Conservation (phyloP, 2,888 invertebrate species). For the Sphaerophoria rueppellii region DNA sequence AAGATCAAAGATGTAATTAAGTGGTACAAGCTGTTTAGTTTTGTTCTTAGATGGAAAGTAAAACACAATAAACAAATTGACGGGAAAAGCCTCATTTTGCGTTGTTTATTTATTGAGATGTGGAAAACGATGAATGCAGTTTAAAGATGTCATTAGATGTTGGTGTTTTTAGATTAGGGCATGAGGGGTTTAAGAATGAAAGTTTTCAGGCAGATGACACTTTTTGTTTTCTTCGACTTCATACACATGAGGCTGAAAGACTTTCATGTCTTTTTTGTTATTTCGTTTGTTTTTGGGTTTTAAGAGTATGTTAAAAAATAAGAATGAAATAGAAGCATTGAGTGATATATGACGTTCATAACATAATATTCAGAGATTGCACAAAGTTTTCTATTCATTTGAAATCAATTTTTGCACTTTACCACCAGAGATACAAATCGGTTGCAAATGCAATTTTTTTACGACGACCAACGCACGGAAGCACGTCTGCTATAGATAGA, state of each 20-base stretch:
- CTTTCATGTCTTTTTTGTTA: no score
- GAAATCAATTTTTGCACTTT: constrained; percentile 14
- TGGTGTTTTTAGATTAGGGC: no score
- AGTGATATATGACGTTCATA: not conserved
- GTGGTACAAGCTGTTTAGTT: constrained; percentile 56
- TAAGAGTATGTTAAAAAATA: not conserved
- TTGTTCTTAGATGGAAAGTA: constrained; percentile 9
- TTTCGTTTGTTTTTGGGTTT: no score
- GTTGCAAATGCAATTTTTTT: not conserved
- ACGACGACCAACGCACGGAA: not conserved
- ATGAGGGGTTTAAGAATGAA: no score
- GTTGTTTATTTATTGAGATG: not conserved
- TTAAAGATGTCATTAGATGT: not conserved
- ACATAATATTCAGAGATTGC: no score
- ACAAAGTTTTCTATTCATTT: not conserved
- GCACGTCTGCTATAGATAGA: not conserved
- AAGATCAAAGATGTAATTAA: constrained; percentile 67
- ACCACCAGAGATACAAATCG: constrained; percentile 21
- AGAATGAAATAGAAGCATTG: not conserved
- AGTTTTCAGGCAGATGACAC: no score
- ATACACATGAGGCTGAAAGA: no score
- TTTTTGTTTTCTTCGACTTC: no score
- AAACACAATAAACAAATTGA: constrained; percentile 18
- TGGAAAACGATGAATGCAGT: not conserved
- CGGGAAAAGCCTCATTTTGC: not conserved